phyloP scores from a whole-genome alignment of 2,888 invertebrate species.

The Epistrophe eligans region DNA sequence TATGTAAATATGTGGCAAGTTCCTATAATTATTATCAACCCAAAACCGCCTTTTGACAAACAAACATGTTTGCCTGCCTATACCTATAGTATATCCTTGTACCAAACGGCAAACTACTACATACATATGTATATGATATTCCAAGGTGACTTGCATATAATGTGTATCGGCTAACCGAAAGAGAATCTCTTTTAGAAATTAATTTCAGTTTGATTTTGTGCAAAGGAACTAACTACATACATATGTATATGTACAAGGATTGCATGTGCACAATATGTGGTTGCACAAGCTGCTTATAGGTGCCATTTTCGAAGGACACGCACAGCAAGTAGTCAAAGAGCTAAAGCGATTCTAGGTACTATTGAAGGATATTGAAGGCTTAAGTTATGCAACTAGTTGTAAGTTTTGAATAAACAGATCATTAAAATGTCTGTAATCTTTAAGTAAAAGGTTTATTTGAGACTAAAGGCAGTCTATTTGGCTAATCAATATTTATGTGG shows the following conservation, averaged over 20 bases:
- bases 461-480: neutral
- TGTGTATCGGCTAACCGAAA: constrained; percentile 1
- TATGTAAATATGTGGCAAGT: neutral
- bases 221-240: constrained; percentile 8
- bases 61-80: neutral
- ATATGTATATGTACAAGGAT: neutral
- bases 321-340: neutral
- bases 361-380: neutral
- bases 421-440: neutral
- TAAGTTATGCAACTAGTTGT: constrained; percentile 8
- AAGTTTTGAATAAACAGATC: constrained; percentile 1
- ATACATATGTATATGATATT: too few species aligned
- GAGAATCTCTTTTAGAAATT: constrained; percentile 13
- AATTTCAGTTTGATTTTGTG: constrained; percentile 20
- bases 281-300: neutral
- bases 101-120: neutral
- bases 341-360: neutral
- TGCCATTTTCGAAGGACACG: constrained; percentile 10
- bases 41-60: constrained; percentile 16
- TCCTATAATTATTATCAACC: neutral
- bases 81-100: neutral
- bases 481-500: neutral
- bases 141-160: neutral
- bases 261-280: constrained; percentile 6
- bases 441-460: neutral